Evolutionary conservation across 2,888 invertebrate species (phyloP).

Genomic region (Acanthosepion esculentum): DNA sequence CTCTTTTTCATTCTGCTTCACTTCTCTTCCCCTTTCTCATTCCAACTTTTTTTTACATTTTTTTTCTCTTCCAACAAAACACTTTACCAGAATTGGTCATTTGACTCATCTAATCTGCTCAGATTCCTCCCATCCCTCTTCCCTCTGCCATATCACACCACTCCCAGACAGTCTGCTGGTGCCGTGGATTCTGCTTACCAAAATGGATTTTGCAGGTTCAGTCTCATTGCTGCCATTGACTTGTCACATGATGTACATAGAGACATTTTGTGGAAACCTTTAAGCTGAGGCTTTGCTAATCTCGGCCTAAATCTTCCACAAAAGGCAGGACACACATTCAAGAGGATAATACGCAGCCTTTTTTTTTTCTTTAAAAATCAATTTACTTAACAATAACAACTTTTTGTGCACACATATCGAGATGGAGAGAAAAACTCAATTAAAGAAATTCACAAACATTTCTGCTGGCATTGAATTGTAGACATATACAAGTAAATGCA

Average conservation of each 20-base stretch:
- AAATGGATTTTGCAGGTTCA: slow-evolving; percentile 33
- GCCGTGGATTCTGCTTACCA: slow-evolving; percentile 22
- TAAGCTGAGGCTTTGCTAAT: slow-evolving; percentile 16
- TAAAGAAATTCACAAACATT: neutral
- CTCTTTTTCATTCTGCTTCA: neutral
- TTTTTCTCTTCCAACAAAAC: neutral
- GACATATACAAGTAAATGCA: neutral
- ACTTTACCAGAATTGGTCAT: neutral
- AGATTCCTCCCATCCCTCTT: neutral
- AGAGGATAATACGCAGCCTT: neutral
- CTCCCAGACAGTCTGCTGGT: neutral
- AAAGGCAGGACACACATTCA: neutral
- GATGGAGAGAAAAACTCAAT: neutral
- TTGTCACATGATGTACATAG: neutral
- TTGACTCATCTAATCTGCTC: slow-evolving; percentile 13
- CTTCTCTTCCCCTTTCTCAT: neutral
- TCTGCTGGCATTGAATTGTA: neutral
- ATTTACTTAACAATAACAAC: slow-evolving; percentile 17
- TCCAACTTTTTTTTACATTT: neutral
- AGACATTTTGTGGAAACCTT: neutral
- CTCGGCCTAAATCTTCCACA: neutral
- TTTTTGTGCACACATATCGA: neutral
- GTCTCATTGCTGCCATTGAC: neutral
- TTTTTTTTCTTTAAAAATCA: slow-evolving; percentile 8
- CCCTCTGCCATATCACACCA: neutral